Percentiles rank a stretch among this genome's conserved stretches.
These are phyloP conservation scores for Caenorhabditis zanzibari DNA, from an alignment of 2,888 invertebrate genomes.

Conservation along the genomic window DNA sequence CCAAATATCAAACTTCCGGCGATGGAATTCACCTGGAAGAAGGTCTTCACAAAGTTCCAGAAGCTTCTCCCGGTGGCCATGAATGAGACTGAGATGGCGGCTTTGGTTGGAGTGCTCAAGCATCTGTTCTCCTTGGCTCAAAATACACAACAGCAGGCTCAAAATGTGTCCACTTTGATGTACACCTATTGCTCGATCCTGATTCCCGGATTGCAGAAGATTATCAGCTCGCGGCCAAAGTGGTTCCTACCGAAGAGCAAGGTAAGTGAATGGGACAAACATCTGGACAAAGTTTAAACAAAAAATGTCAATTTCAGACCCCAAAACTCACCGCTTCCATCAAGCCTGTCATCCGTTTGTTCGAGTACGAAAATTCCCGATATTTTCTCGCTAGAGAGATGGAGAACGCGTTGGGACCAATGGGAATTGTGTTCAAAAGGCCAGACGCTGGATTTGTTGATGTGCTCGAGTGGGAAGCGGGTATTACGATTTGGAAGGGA, in stretches of 20 bases:
- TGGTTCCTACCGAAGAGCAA: background rate
- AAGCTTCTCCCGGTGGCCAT: background rate
- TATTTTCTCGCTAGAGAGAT: background rate
- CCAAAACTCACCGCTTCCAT: background rate
- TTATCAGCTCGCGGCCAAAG: background rate
- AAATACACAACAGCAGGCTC: background rate
- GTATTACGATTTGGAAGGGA: background rate
- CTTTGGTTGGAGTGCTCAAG: background rate
- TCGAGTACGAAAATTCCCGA: background rate
- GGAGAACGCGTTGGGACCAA: background rate
- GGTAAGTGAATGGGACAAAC: background rate
- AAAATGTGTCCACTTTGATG: too few species aligned
- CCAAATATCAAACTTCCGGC: background rate
- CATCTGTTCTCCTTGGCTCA: background rate
- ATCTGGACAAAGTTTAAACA: too few species aligned
- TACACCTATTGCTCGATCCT: background rate
- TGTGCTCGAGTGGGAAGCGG: background rate
- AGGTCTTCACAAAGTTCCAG: background rate
- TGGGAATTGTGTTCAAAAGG: background rate
- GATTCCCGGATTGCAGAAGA: conserved; percentile 3
- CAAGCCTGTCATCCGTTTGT: background rate
- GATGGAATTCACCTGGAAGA: background rate
- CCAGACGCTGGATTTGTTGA: background rate
- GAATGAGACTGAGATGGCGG: background rate
- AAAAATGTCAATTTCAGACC: too few species aligned